phyloP scores from a whole-genome alignment of 2,888 invertebrate species.

The Norana najaformis region DNA sequence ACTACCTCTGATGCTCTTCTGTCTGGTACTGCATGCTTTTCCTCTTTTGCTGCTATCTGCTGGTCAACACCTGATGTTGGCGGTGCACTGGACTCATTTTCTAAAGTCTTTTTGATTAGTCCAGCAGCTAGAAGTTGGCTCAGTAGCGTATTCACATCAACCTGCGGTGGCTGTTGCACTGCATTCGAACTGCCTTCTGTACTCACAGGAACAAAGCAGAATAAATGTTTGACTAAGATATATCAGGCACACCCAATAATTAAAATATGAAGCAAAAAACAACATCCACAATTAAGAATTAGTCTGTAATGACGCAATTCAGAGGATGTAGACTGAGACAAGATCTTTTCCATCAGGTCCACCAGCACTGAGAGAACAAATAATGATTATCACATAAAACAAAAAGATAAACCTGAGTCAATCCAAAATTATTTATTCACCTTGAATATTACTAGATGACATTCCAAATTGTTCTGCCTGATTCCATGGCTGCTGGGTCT shows the following conservation, averaged over 20 bases:
- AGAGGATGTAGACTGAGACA: not conserved
- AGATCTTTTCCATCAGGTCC: not conserved
- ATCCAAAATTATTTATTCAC: not conserved
- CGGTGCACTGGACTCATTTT: not conserved
- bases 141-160: conserved; percentile 80
- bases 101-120: conserved; percentile 63
- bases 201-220: not conserved
- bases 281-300: not conserved
- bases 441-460: not conserved
- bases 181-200: not conserved
- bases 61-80: not conserved
- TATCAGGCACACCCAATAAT: not conserved
- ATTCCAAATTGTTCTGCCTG: not conserved
- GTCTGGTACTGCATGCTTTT: not conserved
- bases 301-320: no score
- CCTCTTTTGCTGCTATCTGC: not conserved
- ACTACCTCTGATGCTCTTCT: conserved; percentile 1
- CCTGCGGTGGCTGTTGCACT: not conserved
- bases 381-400: no score
- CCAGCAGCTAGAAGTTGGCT: conserved; percentile 83
- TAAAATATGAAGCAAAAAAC: not conserved
- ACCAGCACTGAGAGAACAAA: not conserved
- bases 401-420: no score
- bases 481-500: not conserved
- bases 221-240: not conserved